phyloP scores from a whole-genome alignment of 2,113 vertebrate species.

The Lethenteron reissneri region DNA sequence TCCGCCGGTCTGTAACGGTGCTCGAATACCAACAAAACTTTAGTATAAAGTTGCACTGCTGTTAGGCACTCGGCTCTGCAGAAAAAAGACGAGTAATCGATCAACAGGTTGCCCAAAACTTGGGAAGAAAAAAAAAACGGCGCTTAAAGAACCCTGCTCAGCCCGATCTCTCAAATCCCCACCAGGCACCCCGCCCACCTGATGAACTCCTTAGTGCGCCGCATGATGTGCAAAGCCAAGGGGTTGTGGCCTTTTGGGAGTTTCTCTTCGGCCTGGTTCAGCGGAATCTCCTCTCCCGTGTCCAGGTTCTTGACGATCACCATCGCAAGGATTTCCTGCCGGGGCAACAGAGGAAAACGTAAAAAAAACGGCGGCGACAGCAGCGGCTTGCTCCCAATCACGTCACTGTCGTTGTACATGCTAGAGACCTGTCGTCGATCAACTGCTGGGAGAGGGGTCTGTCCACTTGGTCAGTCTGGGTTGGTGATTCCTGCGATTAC shows the following conservation, averaged over 20 bases:
- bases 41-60: no score
- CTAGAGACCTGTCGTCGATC: not conserved
- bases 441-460: not conserved
- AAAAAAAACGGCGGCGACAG: no score
- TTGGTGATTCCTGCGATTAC: not conserved
- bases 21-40: no score
- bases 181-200: constrained; percentile 31
- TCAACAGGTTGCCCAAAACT: not conserved
- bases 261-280: constrained; percentile 90
- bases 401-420: not conserved
- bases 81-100: no score
- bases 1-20: no score
- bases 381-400: not conserved
- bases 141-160: no score
- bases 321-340: constrained; percentile 89
- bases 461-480: not conserved
- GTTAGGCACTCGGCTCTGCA: no score
- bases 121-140: not conserved
- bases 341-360: constrained; percentile 10
- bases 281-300: constrained; percentile 91
- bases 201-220: constrained; percentile 90
- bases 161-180: no score
- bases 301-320: constrained; percentile 99
- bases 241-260: constrained; percentile 93
- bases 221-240: constrained; percentile 90